Base-by-base conservation (phyloP, 2,797 vertebrate species). In the Kryptopterus vitreolus region DNA sequence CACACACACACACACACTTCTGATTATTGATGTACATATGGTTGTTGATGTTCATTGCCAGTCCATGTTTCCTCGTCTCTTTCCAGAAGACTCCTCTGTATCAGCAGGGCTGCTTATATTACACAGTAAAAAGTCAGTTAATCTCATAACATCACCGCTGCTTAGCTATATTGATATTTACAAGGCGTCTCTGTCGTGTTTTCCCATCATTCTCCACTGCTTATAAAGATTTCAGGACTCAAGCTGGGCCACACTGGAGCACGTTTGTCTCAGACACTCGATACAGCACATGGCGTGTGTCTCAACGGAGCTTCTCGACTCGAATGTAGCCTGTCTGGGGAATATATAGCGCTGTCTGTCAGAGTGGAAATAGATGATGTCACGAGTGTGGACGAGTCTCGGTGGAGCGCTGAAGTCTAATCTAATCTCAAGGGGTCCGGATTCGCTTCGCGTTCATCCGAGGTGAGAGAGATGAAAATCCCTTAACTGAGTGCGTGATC, bases 161-260 rank as follows among this genome's bases (percentile, higher is more conserved):
- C 88, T 89, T 88, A 85, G 86, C 68, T 75, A 76, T 31, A 0
- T 61, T 84, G 88, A 90, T 85, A 88, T 91, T 91, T 90, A 90
- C 79, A 82, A 83, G 63, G 80, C 52, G 33, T 74, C 82, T 63
- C 26, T 12, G 86, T 85, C 81, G 83, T 80, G 77, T 74, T 82
- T 86, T 87, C 84, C 79, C 80, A 52, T 65, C 79, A 83, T 83
- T 71, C 73, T 79, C 61, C 22, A 70, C 79, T 81, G 77, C 84
- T 81, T 81, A 82, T 78, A 82, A 78, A 84, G 81, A 22, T 38
- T 76, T 81, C 69, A 73, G 84, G 71, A 71, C 84, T 89, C 84
- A 85, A 81, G 83, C 82, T 86, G 78, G 65, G 86, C 57, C 29
- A 10, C 74, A 4, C 46, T n/a, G 70, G 18, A 62, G 63, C 20